Evolutionary conservation across 2,113 vertebrate species (phyloP), one percentile per base, ranked within the genome.

Genomic region (Chauna torquata): DNA sequence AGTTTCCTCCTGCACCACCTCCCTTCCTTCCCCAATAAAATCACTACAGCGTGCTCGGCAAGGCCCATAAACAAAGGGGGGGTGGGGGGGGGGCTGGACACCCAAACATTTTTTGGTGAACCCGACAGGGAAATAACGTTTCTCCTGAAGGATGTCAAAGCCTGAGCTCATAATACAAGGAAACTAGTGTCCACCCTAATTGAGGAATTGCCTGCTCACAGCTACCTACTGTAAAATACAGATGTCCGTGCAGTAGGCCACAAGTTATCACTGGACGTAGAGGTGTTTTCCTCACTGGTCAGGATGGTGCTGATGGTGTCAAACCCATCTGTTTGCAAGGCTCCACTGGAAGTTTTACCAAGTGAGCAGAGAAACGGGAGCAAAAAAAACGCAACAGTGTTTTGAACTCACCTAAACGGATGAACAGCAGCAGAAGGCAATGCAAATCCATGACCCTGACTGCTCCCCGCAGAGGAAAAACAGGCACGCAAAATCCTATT

Each of bases 11-110:
- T 81, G 83, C 52, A 81, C 71, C 94, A 55, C 91, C 97, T 96
- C 94, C 96, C 94, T 95, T 96, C 95, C 96, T 95, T 94, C 96
- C 96, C 96, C 92, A 80, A 20, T 92, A 96, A 95, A 96, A 93
- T 65, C 34, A 68, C 79, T 52, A 70, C 0, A 1, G 81, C 6
- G 1, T 3, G 25, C 78, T 91, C 2, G 19, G 94, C 71, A 88
- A 91, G 87, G 50, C 55, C 62, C 2, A 25, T 91, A 95, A 95
- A 96, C 92, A 95, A 92, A 95, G 58, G 49, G 76, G 86, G 52
- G 52, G 64, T 75, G 49, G 19, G 28, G 50, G 50, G 50, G 25
- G 40, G 40, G 16, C 85, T 93, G 89, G 68, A 91, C 75, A 92
- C 50, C 82, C 82, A 95, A 32, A 42, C 55, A 88, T 42, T 34